phyloP scores from a whole-genome alignment of 2,797 vertebrate genomes.

The Odontamblyopus lacepedii region DNA sequence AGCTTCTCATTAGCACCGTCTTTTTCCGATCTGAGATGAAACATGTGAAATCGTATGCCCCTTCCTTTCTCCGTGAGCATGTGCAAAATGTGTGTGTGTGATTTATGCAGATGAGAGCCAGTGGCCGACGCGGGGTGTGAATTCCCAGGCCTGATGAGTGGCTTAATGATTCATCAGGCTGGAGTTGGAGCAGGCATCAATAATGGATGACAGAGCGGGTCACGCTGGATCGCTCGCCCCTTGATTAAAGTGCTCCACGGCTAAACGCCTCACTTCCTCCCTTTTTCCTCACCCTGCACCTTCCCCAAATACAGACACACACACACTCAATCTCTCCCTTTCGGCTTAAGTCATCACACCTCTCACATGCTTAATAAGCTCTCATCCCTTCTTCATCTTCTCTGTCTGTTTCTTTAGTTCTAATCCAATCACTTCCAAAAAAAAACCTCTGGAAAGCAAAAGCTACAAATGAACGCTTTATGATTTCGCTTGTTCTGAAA shows the following conservation, averaged over 20 bases:
- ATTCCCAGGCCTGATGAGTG: constrained; percentile 77
- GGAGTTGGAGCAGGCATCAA: constrained; percentile 75
- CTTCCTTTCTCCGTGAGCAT: constrained; percentile 33
- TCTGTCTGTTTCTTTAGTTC: constrained; percentile 62
- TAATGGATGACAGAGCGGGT: constrained; percentile 78
- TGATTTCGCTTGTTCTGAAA: constrained; percentile 58
- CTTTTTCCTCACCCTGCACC: constrained; percentile 50
- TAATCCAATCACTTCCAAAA: constrained; percentile 63
- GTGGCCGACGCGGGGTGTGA: constrained; percentile 65
- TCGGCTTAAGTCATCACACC: constrained; percentile 67
- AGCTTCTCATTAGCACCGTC: background rate
- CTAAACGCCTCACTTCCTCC: constrained; percentile 73
- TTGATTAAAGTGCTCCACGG: constrained; percentile 78
- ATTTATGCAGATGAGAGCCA: constrained; percentile 76
- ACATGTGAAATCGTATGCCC: constrained; percentile 33
- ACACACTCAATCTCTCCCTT: constrained; percentile 42
- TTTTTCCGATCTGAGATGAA: background rate
- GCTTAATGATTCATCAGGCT: constrained; percentile 80
- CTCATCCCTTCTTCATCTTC: constrained; percentile 61
- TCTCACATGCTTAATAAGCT: constrained; percentile 65
- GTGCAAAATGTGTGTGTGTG: constrained; percentile 64
- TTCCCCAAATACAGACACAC: constrained; percentile 41
- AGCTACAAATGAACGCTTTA: constrained; percentile 63
- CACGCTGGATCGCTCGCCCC: constrained; percentile 74
- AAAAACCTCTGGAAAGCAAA: constrained; percentile 39